phyloP scores from a whole-genome alignment of 2,888 invertebrate genomes.

The Caenorhabditis japonica region DNA sequence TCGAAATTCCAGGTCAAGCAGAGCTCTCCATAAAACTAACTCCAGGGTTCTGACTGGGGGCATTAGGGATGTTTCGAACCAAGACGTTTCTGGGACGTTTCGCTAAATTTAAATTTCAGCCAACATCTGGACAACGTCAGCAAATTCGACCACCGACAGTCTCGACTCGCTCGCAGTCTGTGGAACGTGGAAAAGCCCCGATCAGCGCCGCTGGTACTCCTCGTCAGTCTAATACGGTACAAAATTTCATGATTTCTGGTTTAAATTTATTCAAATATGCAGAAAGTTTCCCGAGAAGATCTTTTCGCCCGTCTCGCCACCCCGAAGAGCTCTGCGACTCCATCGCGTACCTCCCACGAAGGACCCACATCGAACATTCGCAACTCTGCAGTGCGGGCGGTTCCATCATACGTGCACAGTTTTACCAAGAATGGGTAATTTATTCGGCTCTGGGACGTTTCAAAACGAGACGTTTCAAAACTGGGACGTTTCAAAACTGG shows the following conservation, averaged over 20 bases:
- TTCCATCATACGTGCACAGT: slow-evolving; percentile 37
- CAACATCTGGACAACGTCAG: slow-evolving; percentile 20
- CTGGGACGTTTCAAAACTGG: no score
- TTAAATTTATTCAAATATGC: not conserved
- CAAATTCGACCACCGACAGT: not conserved
- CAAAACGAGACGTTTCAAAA: no score
- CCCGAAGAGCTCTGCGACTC: slow-evolving; percentile 29
- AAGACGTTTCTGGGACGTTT: no score
- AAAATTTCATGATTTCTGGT: not conserved
- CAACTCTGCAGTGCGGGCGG: slow-evolving; percentile 37
- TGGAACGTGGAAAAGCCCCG: slow-evolving; percentile 18
- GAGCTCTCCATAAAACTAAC: no score
- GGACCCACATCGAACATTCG: slow-evolving; percentile 15
- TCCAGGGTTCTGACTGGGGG: no score
- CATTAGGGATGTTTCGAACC: no score
- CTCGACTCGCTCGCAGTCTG: slow-evolving; percentile 17
- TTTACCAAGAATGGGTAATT: slow-evolving; percentile 26
- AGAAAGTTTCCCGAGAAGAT: slow-evolving; percentile 26
- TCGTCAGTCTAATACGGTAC: not conserved
- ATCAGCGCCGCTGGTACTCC: slow-evolving; percentile 10
- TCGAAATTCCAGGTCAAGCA: no score
- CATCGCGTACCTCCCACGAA: slow-evolving; percentile 11
- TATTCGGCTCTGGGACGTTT: no score
- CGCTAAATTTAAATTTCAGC: no score
- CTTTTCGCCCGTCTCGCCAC: slow-evolving; percentile 42